These are phyloP conservation scores for Dunckerocampus dactyliophorus DNA, from an alignment of 2,113 vertebrate species.

Conservation along the genomic window DNA sequence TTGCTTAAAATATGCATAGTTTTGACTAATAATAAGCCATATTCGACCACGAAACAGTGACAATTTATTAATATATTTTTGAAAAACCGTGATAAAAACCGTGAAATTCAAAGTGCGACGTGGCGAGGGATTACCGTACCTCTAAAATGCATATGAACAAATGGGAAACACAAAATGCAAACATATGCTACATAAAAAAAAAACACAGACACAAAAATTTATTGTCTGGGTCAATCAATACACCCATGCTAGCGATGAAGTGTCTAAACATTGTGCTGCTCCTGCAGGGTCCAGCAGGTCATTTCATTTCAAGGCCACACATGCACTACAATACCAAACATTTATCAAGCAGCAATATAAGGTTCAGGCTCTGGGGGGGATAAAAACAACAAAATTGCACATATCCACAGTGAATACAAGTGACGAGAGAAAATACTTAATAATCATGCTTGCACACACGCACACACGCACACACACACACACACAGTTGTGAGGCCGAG, in stretches of 20 bases:
- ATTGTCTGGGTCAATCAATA: slow-evolving; percentile 46
- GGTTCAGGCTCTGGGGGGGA: slow-evolving; percentile 38
- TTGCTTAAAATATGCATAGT: no score
- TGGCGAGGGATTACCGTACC: no score
- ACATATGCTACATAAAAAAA: slow-evolving; percentile 6
- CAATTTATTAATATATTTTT: no score
- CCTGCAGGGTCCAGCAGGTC: slow-evolving; percentile 24
- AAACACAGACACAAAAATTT: slow-evolving; percentile 10
- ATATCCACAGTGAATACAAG: slow-evolving; percentile 15
- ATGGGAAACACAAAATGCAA: not conserved
- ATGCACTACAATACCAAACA: slow-evolving; percentile 39
- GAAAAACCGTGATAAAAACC: no score
- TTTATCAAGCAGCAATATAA: slow-evolving; percentile 61
- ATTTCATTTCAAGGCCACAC: slow-evolving; percentile 54
- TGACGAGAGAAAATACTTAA: slow-evolving; percentile 14
- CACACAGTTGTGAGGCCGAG: slow-evolving; percentile 15
- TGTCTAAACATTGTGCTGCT: slow-evolving; percentile 50
- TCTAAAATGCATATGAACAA: not conserved
- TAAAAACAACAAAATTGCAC: slow-evolving; percentile 23
- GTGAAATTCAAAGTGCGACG: no score
- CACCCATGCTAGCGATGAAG: slow-evolving; percentile 60
- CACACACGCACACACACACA: slow-evolving; percentile 5
- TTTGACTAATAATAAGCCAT: no score
- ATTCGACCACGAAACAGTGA: no score
- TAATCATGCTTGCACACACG: not conserved